A percentile compares a stretch with the other conserved stretches of the same genome.
Evolutionary conservation across 53 echinoderm and acorn worm genomes (phyloP).

Genomic region (Zoroaster sp.): DNA sequence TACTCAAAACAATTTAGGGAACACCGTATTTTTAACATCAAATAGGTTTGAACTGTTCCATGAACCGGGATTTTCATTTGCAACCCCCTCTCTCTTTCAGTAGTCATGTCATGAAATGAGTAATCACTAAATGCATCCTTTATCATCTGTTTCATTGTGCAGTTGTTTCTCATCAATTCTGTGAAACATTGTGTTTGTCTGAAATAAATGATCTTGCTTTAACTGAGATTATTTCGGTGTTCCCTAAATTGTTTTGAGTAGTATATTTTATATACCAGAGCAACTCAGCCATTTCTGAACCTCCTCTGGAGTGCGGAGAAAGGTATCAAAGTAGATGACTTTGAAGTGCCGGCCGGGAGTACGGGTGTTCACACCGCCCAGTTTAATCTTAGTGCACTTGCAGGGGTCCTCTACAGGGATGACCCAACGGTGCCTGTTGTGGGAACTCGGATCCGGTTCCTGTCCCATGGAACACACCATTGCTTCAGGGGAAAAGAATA

Average conservation of each 20-base stretch:
- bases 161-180: not conserved
- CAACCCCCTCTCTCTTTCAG: too few species aligned
- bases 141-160: not conserved
- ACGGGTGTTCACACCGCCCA: not conserved
- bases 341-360: not conserved
- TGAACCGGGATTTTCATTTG: not conserved
- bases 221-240: too few species aligned
- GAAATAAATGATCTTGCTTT: too few species aligned
- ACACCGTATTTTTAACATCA: too few species aligned
- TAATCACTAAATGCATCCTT: too few species aligned
- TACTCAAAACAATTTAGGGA: not conserved
- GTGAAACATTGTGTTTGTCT: too few species aligned
- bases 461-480: not conserved
- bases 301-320: not conserved
- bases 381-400: not conserved
- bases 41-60: too few species aligned
- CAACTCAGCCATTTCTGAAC: not conserved
- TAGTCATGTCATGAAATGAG: too few species aligned
- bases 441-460: not conserved
- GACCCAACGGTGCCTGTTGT: not conserved
- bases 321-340: slow-evolving; percentile 1
- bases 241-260: too few species aligned
- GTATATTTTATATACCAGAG: not conserved
- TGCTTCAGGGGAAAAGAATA: not conserved
- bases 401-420: not conserved